phyloP scores from a whole-genome alignment of 2,797 vertebrate species.

The Allobates femoralis region DNA sequence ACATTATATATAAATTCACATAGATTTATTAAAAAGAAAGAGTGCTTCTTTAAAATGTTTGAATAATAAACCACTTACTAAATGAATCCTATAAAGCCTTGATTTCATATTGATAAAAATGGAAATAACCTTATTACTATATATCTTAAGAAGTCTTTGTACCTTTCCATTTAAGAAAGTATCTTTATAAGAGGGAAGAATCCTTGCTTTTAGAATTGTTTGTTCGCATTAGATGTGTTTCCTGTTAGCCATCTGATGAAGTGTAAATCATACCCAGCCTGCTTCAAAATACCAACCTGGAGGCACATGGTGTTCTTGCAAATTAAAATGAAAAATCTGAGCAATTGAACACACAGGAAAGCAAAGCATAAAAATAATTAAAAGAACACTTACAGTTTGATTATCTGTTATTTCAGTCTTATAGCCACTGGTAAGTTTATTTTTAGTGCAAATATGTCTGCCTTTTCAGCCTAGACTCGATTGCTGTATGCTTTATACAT shows the following conservation, averaged over 20 bases:
- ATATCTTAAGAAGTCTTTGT: not conserved
- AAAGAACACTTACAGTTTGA: constrained; percentile 62
- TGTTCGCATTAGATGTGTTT: constrained; percentile 26
- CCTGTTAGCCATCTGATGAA: constrained; percentile 48
- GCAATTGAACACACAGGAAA: constrained; percentile 62
- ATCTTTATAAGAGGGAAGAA: not conserved
- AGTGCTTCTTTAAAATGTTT: too few species aligned
- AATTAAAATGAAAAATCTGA: constrained; percentile 64
- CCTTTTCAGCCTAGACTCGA: constrained; percentile 28
- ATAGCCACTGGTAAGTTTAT: constrained; percentile 59
- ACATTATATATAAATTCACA: too few species aligned
- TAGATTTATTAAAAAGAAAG: too few species aligned
- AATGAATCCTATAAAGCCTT: not conserved
- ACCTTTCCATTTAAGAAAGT: not conserved
- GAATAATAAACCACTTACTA: too few species aligned
- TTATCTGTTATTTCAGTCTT: constrained; percentile 60
- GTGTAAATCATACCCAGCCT: constrained; percentile 36
- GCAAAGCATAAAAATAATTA: constrained; percentile 63
- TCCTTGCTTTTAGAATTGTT: constrained; percentile 21
- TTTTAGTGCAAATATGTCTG: constrained; percentile 49
- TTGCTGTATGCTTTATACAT: constrained; percentile 48
- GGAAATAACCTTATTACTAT: not conserved
- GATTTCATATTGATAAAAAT: not conserved
- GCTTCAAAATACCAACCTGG: constrained; percentile 46
- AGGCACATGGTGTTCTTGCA: constrained; percentile 60